phyloP scores from a whole-genome alignment of 2,797 vertebrate species.

The Toxotes lorentzi region DNA sequence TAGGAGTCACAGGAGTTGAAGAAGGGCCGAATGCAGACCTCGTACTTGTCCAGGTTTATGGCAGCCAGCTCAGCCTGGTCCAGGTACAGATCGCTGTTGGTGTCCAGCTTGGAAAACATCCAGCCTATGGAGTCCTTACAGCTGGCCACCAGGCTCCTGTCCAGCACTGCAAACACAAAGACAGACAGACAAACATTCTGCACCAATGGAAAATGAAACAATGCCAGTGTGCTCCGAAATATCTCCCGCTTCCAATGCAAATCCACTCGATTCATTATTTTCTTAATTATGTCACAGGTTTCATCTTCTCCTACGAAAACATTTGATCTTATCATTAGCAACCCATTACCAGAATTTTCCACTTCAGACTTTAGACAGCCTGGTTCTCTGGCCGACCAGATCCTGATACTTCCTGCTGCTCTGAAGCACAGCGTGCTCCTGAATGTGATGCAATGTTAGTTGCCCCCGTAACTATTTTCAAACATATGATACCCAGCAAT shows the following conservation, averaged over 20 bases:
- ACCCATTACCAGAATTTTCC: background rate
- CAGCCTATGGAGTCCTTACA: conserved; percentile 99
- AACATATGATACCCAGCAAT: background rate
- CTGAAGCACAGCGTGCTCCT: conserved; percentile 11
- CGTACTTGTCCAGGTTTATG: conserved; percentile 98
- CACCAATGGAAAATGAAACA: conserved; percentile 54
- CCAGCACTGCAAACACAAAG: conserved; percentile 86
- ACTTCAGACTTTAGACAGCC: background rate
- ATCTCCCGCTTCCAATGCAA: conserved; percentile 26
- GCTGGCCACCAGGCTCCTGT: conserved; percentile 93
- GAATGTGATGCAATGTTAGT: conserved; percentile 8
- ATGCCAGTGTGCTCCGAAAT: conserved; percentile 28
- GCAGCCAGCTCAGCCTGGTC: conserved; percentile 93
- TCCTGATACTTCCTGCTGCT: conserved; percentile 14
- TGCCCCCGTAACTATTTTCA: conserved; percentile 10
- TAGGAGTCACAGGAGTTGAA: conserved; percentile 99
- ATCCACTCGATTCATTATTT: conserved; percentile 10
- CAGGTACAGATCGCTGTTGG: conserved; percentile 93
- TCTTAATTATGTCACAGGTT: background rate
- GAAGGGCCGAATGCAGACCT: conserved; percentile 97
- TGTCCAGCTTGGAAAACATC: conserved; percentile 99
- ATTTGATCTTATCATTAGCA: conserved; percentile 6
- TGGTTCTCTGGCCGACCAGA: background rate
- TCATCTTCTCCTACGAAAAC: background rate
- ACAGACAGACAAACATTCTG: conserved; percentile 56